Base-by-base conservation (phyloP, 2,797 vertebrate species). In the Leptatherina wallacei region DNA sequence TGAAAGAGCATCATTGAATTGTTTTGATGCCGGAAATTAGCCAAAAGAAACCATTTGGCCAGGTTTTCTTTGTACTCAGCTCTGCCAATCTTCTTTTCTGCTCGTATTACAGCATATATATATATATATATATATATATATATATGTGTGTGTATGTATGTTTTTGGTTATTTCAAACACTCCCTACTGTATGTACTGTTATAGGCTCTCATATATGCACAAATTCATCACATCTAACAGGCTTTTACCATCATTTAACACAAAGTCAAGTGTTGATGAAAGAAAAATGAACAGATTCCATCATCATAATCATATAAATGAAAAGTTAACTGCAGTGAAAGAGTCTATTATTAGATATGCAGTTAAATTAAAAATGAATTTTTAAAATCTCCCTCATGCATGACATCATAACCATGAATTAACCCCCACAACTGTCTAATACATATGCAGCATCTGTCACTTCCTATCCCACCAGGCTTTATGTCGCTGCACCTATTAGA, bases 311-410 rank as follows among this genome's bases (percentile, higher is more conserved):
- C 10, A 65, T 56, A 69, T 42, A 55, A 42, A 22, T 27, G 20
- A 56, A 52, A 64, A 40, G 36, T 61, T 71, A 61, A 65, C 30
- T 63, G 27, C 24, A 47, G 38, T 38, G 13, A 59, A 42, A 62
- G 8, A 49, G 29, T 14, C 36, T 75, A 76, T 80, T 65, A 76
- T 80, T 63, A 81, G 60, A 57, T 24, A 42, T 52, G 42, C 32
- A 35, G 68, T 55, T 63, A 79, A 69, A 86, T 66, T 65, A 52
- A 61, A 30, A 32, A 80, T 76, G 33, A 81, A 83, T n/a, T n/a
- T n/a, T n/a, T n/a, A n/a, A n/a, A n/a, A n/a, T n/a, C n/a, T n/a
- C n/a, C n/a, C n/a, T n/a, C 22, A 57, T 57, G 62, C 67, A 70
- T 69, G 54, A 80, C 59, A 69, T 77, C 33, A 44, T 55, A 75